Base-by-base conservation (phyloP, 2,888 invertebrate species). In the Acanthosoma haemorrhoidale region DNA sequence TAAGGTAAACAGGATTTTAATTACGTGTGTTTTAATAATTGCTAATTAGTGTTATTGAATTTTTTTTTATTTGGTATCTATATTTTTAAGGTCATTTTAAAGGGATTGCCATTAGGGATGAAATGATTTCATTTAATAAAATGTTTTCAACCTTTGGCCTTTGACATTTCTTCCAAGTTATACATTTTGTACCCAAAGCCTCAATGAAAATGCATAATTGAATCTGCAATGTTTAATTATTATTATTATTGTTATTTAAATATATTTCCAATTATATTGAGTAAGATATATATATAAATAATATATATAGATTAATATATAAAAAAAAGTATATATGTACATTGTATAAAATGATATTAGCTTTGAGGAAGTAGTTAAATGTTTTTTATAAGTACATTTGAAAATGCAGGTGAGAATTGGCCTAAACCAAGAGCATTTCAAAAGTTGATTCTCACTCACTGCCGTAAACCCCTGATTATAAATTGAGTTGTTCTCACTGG, bases 291-390 rank as follows among this genome's bases (percentile, higher is more conserved):
- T 63, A 34, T 61, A 61, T 36, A 63, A 39, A 63, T 63, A 63
- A 34, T 63, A 63, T 63, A 39, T 63, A 39, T 39, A 39, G 36
- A 34, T 5, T 38, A 38, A n/a, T 63, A 63, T 63, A 63, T 39
- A 38, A 21, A 63, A 18, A 34, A 43, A 43, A 21, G 25, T 43
- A 43, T 43, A 61, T 61, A 63, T 63, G 25, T 63, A 39, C 39
- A 63, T 63, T 39, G 39, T 63, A 39, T 38, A 63, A 63, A 63
- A 29, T 63, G 39, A 63, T 25, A 39, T 60, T 63, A 63, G 63
- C 63, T 63, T 63, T 63, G 63, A 63, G 63, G 39, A 63, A 39
- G 25, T 63, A 63, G 39, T 38, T n/a, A 36, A 39, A 43, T 63
- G 32, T 63, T 63, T 61, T 63, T 63, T 63, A 39, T 39, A 63